Conservation (phyloP, 2,113 vertebrate species). For the Speoplatyrhinus poulsoni region DNA sequence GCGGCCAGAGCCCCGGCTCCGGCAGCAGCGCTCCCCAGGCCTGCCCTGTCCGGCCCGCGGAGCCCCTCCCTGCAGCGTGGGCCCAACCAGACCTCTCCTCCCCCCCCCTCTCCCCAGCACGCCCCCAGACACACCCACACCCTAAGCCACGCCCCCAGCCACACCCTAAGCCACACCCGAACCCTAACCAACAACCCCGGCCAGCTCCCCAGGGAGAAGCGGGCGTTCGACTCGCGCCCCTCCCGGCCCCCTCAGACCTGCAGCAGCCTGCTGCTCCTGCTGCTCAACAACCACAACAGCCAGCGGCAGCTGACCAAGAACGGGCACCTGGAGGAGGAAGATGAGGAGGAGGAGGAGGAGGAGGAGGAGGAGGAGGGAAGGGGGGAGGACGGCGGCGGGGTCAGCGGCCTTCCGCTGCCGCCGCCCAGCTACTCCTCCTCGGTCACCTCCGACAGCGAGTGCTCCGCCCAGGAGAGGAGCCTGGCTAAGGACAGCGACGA, state of each 20-base stretch:
- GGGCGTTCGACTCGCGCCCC: constrained; percentile 80
- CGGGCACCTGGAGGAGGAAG: constrained; percentile 77
- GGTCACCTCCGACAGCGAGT: constrained; percentile 87
- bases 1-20: constrained; percentile 42
- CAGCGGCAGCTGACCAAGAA: constrained; percentile 83
- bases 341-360: no score
- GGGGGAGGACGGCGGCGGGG: constrained; percentile 11
- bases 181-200: constrained; percentile 37
- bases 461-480: constrained; percentile 89
- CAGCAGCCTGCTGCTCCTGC: constrained; percentile 91
- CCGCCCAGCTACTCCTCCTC: constrained; percentile 84
- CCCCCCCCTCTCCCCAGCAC: constrained; percentile 52
- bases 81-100: constrained; percentile 67
- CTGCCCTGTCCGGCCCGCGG: constrained; percentile 70
- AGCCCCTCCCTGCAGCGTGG: constrained; percentile 76
- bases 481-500: constrained; percentile 94
- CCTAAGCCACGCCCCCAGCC: constrained; percentile 63
- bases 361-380: no score
- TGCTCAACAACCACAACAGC: constrained; percentile 93
- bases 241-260: constrained; percentile 86
- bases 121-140: constrained; percentile 59
- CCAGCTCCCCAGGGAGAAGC: constrained; percentile 79
- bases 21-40: constrained; percentile 75
- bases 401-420: constrained; percentile 73
- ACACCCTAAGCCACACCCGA: constrained; percentile 46